Evolutionary conservation across 1,140 invertebrate species (phyloP).

Genomic region (Anadara kagoshimensis): DNA sequence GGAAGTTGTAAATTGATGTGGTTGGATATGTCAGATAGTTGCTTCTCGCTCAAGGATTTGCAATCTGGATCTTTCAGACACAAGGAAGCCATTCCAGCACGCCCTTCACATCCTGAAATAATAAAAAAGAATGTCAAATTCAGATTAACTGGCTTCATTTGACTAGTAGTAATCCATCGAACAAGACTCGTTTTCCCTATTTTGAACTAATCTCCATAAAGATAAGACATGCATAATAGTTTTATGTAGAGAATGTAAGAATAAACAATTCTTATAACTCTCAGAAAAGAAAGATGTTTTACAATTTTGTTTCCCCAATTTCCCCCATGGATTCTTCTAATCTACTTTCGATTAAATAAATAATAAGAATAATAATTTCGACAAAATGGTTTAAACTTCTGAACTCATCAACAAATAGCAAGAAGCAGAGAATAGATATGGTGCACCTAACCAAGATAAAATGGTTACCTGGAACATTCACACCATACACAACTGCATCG

Average conservation of each 20-base stretch:
- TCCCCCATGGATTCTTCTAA: background rate
- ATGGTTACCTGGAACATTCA: slow-evolving; percentile 80
- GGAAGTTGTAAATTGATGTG: slow-evolving; percentile 78
- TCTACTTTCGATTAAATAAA: background rate
- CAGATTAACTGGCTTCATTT: too few relatives aligned
- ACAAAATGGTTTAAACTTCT: too few relatives aligned
- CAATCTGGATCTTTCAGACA: slow-evolving; percentile 19
- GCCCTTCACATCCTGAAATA: slow-evolving; percentile 55
- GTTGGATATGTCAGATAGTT: slow-evolving; percentile 44
- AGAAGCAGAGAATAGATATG: background rate
- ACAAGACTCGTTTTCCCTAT: too few relatives aligned
- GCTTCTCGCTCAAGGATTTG: background rate
- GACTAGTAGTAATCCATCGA: too few relatives aligned
- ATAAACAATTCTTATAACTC: too few relatives aligned
- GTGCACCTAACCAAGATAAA: too few relatives aligned
- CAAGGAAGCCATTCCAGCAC: slow-evolving; percentile 59
- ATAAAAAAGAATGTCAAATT: background rate
- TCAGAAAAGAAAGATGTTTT: background rate
- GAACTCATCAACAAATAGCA: background rate
- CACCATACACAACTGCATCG: slow-evolving; percentile 95
- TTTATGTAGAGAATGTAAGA: too few relatives aligned
- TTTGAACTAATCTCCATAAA: too few relatives aligned
- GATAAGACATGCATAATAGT: too few relatives aligned
- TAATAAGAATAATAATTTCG: too few relatives aligned
- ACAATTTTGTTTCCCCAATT: background rate